Evolutionary conservation across 1,140 invertebrate genomes (phyloP).

Genomic region (Phymorhynchus buccinoides): DNA sequence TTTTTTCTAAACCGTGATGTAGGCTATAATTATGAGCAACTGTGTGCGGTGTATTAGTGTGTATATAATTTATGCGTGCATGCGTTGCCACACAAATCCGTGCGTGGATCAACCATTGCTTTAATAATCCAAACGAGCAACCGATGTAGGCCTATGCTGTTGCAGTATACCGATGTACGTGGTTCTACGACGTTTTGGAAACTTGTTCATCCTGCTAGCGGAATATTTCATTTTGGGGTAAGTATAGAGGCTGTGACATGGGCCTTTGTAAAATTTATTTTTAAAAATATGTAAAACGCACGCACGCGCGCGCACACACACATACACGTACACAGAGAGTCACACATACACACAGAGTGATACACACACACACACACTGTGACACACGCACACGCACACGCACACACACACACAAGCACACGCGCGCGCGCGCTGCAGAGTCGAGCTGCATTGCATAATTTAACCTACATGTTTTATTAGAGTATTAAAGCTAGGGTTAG

Average conservation of each 20-base stretch:
- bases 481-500: too few species aligned
- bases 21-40: too few species aligned
- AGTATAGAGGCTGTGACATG: slow-evolving; percentile 37
- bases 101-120: too few species aligned
- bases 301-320: background rate
- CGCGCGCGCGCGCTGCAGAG: background rate
- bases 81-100: too few species aligned
- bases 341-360: background rate
- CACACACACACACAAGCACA: background rate
- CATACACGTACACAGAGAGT: background rate
- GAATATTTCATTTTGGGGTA: slow-evolving; percentile 91
- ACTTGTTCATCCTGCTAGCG: slow-evolving; percentile 96
- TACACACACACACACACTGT: background rate
- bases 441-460: too few species aligned
- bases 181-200: slow-evolving; percentile 94
- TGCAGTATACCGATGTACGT: slow-evolving; percentile 98
- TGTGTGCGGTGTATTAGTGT: too few species aligned
- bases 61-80: too few species aligned
- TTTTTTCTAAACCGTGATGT: too few species aligned
- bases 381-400: too few species aligned
- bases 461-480: too few species aligned
- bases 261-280: too few species aligned
- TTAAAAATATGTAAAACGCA: too few species aligned
- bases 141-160: slow-evolving; percentile 39
- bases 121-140: background rate